phyloP scores from a whole-genome alignment of 2,888 invertebrate genomes.

The Anagyrus pseudococci region DNA sequence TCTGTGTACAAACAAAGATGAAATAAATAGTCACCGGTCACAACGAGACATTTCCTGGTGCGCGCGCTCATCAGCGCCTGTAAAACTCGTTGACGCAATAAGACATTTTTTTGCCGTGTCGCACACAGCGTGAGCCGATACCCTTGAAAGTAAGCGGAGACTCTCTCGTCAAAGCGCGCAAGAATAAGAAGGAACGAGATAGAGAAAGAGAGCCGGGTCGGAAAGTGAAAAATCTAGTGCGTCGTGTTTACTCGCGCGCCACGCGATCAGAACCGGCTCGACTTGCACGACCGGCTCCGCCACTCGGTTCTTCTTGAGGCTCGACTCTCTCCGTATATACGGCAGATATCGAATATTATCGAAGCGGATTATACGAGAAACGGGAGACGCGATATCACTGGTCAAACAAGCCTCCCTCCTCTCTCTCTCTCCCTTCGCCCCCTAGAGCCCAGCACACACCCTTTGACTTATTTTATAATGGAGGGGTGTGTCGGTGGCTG shows the following conservation, averaged over 20 bases:
- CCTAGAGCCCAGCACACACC: slow-evolving; percentile 29
- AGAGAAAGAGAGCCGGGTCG: background rate
- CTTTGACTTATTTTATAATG: slow-evolving; percentile 36
- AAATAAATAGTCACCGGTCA: too few species aligned
- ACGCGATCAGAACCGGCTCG: slow-evolving; percentile 31
- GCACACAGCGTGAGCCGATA: background rate
- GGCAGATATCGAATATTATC: slow-evolving; percentile 24
- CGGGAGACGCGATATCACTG: slow-evolving; percentile 25
- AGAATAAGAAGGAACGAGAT: background rate
- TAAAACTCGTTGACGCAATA: slow-evolving; percentile 19
- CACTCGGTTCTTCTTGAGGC: background rate
- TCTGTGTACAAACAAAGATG: too few species aligned
- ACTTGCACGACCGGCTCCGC: slow-evolving; percentile 13
- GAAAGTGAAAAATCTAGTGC: slow-evolving; percentile 30
- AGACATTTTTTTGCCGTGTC: slow-evolving; percentile 8
- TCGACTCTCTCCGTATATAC: slow-evolving; percentile 13
- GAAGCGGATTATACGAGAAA: slow-evolving; percentile 37
- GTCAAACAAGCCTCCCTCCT: slow-evolving; percentile 31
- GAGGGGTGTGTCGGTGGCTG: slow-evolving; percentile 10
- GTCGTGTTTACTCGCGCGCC: slow-evolving; percentile 15
- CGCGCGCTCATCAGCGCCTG: too few species aligned
- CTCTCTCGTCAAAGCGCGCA: background rate
- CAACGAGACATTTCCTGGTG: too few species aligned
- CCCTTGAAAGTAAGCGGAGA: slow-evolving; percentile 5
- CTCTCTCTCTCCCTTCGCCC: too few species aligned